Conservation (phyloP, 64 coral and sea anemone species). For the Trachythela sp. region DNA sequence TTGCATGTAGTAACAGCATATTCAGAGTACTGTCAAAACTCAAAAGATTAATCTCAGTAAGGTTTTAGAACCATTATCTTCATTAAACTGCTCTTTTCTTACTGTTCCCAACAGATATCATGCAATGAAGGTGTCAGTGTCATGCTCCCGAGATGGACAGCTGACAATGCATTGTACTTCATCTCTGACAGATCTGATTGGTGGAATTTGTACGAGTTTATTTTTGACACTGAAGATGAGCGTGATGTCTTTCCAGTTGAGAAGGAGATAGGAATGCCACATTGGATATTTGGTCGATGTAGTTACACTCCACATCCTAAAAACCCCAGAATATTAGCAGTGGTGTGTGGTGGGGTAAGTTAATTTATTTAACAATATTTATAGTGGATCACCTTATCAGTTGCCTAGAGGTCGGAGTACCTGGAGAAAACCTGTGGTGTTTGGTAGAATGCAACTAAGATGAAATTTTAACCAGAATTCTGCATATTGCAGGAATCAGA, state of each 20-base stretch:
- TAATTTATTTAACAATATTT: too few relatives aligned
- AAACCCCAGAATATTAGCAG: slow-evolving; percentile 44
- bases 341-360: slow-evolving; percentile 57
- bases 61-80: too few relatives aligned
- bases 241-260: slow-evolving; percentile 54
- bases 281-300: slow-evolving; percentile 73
- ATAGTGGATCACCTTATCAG: too few relatives aligned
- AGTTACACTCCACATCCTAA: slow-evolving; percentile 59
- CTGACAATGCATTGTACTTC: slow-evolving; percentile 64
- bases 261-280: slow-evolving; percentile 71
- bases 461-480: too few relatives aligned
- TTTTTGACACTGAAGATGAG: slow-evolving; percentile 46
- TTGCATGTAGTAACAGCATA: too few relatives aligned
- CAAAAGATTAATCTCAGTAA: too few relatives aligned
- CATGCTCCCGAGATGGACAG: slow-evolving; percentile 68
- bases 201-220: slow-evolving; percentile 89
- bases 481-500: too few relatives aligned
- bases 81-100: too few relatives aligned
- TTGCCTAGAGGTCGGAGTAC: too few relatives aligned
- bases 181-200: slow-evolving; percentile 90
- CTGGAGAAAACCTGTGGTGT: too few relatives aligned
- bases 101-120: slow-evolving; percentile 43
- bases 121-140: slow-evolving; percentile 65
- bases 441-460: too few relatives aligned
- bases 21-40: too few relatives aligned